Evolutionary conservation across 1,140 invertebrate species (phyloP), one percentile per base, ranked within the genome.

Genomic region (silkworm (Bombyx mori)): DNA sequence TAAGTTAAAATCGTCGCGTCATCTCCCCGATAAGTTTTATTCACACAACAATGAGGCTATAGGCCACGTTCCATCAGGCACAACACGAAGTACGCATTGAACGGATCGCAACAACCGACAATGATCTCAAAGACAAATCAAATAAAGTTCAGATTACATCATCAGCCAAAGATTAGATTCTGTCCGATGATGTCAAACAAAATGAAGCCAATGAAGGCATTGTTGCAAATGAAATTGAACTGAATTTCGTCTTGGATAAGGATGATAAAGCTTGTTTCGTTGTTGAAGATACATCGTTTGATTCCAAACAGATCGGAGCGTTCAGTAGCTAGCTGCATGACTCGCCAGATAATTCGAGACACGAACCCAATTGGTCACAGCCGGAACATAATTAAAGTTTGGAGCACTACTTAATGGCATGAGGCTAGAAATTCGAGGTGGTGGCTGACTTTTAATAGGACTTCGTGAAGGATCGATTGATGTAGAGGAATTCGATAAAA

Each of bases 341-440:
- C 84, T 86, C 66, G 81, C 74, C 66, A 82, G 71, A 84, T 80
- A 78, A 75, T 71, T 62, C 69, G 80, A 81, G 82, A 86, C 82
- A 87, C 82, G 84, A 85, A 76, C 79, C 71, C 80, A 72, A 87
- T 87, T 87, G 84, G 82, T 86, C 82, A 87, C 84, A 86, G 79
- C 68, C 81, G 62, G 75, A 85, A 85, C 77, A 81, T 86, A 87
- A 87, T 87, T 87, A 87, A 87, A 87, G 82, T 87, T 87, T 83
- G 82, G 81, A 81, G 79, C 77, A 82, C 72, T 79, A 78, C 70
- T 77, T 87, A 84, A 86, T 87, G 82, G 82, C 79, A 79, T 83
- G 78, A 85, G 75, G 79, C 78, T 76, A 75, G 74, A 79, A 72
- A 85, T 87, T 85, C 79, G 82, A 82, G 81, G 78, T 83, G 79